Evolutionary conservation across 2,113 vertebrate genomes (phyloP).

Genomic region (Xiphorhynchus elegans): DNA sequence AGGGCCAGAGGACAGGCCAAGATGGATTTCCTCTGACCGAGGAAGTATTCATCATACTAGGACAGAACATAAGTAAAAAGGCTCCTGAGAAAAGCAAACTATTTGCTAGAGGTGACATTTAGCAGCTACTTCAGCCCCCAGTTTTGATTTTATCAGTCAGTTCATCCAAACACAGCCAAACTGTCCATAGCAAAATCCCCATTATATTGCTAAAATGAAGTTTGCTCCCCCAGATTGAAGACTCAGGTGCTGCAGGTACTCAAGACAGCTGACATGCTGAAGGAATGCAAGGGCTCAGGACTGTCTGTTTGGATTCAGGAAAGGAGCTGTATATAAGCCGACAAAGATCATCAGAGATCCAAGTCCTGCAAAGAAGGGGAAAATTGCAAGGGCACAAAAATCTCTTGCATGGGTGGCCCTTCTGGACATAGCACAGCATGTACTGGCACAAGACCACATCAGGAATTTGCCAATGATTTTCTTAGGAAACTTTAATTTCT

Average conservation of each 20-base stretch:
- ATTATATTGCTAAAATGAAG: background rate
- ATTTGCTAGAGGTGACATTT: background rate
- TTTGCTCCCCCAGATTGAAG: background rate
- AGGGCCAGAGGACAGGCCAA: background rate
- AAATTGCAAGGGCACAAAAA: background rate
- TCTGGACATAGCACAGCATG: fast-evolving
- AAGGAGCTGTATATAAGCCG: background rate
- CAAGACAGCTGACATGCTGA: background rate
- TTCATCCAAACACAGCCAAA: background rate
- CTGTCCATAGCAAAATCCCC: fast-evolving
- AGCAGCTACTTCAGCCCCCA: background rate
- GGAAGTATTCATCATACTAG: background rate
- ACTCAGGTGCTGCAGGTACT: background rate
- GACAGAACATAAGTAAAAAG: background rate
- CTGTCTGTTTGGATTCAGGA: background rate
- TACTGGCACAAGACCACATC: background rate
- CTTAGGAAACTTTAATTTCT: background rate
- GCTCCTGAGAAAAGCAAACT: background rate
- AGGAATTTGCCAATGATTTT: background rate
- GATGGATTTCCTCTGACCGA: background rate
- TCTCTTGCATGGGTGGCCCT: background rate
- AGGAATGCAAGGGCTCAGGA: background rate
- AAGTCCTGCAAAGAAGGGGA: background rate
- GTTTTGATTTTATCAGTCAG: background rate
- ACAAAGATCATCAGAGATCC: background rate